Evolutionary conservation across 2,888 invertebrate genomes (phyloP).

Genomic region (Synergus umbraculus): DNA sequence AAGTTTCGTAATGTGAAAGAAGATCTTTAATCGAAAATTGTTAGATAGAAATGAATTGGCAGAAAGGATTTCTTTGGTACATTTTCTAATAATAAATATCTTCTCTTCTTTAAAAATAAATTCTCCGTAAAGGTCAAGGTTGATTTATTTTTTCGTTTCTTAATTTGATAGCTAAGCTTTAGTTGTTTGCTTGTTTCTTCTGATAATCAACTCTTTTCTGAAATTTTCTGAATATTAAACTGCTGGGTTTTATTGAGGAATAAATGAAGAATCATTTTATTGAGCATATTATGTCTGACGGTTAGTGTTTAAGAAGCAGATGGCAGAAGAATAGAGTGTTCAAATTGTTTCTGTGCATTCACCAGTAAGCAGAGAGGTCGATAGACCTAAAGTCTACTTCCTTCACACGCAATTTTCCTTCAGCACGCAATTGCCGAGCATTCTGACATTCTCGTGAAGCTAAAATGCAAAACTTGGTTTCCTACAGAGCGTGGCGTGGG

Average conservation of each 20-base stretch:
- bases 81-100: too few relatives aligned
- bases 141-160: too few relatives aligned
- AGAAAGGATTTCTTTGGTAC: not conserved
- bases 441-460: conserved; percentile 5
- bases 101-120: too few relatives aligned
- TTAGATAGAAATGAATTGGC: not conserved
- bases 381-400: conserved; percentile 4
- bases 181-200: too few relatives aligned
- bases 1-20: not conserved
- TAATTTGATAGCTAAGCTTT: too few relatives aligned
- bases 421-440: conserved; percentile 19
- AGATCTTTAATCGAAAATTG: not conserved
- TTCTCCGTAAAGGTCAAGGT: too few relatives aligned
- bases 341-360: not conserved
- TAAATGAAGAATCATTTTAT: too few relatives aligned
- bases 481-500: not conserved
- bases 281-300: not conserved
- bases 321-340: too few relatives aligned
- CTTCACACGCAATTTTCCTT: conserved; percentile 16
- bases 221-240: too few relatives aligned
- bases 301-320: not conserved
- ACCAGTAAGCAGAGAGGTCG: not conserved
- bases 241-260: too few relatives aligned
- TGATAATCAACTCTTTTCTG: too few relatives aligned
- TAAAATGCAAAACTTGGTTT: conserved; percentile 27